These are phyloP conservation scores for Micromys minutus DNA, from an alignment of 2,113 vertebrate genomes.

Conservation along the genomic window DNA sequence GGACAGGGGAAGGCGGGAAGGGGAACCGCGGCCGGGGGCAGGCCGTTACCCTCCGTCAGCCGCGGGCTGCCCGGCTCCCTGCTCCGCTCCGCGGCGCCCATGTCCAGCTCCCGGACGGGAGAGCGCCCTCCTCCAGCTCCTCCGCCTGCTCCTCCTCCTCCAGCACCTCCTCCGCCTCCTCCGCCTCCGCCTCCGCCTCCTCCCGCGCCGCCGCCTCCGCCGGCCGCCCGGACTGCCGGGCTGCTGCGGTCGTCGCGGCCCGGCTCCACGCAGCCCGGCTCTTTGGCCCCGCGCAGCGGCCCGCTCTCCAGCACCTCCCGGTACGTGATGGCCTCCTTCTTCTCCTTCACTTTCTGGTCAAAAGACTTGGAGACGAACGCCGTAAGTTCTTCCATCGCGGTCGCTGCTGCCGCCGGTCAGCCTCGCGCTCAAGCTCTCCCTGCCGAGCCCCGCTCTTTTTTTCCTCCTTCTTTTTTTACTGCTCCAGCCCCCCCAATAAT, in stretches of 20 bases:
- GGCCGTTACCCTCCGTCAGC: constrained; percentile 93
- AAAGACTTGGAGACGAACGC: constrained; percentile 99
- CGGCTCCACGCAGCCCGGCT: constrained; percentile 87
- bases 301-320: constrained; percentile 96
- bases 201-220: constrained; percentile 79
- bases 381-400: constrained; percentile 98
- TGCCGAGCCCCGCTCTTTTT: constrained; percentile 77
- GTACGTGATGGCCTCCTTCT: constrained; percentile 98
- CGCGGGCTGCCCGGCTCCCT: constrained; percentile 94
- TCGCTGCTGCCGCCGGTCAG: constrained; percentile 59
- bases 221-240: constrained; percentile 87
- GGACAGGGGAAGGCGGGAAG: constrained; percentile 34
- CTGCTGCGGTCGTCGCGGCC: constrained; percentile 90
- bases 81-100: constrained; percentile 91
- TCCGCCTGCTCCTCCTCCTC: constrained; percentile 75
- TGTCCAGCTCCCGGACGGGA: constrained; percentile 93
- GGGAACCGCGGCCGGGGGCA: constrained; percentile 55
- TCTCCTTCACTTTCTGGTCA: constrained; percentile 98
- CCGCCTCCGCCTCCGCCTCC: constrained; percentile 76
- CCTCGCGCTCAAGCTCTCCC: constrained; percentile 75
- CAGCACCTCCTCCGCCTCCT: constrained; percentile 69
- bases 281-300: constrained; percentile 91
- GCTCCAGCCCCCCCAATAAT: constrained; percentile 88
- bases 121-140: constrained; percentile 82
- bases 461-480: constrained; percentile 82